phyloP scores from a whole-genome alignment of 1,140 invertebrate genomes.

The Aphidius ervi region DNA sequence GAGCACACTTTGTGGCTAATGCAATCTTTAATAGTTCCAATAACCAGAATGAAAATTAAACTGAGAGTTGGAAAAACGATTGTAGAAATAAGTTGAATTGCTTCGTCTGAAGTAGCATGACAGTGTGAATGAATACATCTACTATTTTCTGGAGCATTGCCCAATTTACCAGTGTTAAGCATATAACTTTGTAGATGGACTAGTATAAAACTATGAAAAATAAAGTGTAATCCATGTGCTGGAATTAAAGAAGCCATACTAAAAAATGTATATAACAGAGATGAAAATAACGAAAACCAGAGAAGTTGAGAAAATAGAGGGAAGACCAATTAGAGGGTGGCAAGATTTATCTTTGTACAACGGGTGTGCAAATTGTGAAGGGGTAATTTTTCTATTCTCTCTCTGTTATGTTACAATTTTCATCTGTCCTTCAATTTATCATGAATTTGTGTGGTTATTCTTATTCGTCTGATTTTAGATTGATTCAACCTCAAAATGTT shows the following conservation, averaged over 20 bases:
- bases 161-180: slow-evolving; percentile 22
- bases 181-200: no score
- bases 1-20: slow-evolving; percentile 50
- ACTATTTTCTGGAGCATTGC: slow-evolving; percentile 47
- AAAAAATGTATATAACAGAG: slow-evolving; percentile 11
- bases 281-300: slow-evolving; percentile 22
- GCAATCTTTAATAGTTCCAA: slow-evolving; percentile 53
- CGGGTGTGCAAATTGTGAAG: slow-evolving; percentile 48
- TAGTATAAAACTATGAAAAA: no score
- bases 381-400: slow-evolving; percentile 36
- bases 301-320: slow-evolving; percentile 45
- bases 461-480: no score
- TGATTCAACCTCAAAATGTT: no score
- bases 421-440: no score
- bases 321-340: slow-evolving; percentile 54
- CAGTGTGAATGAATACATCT: slow-evolving; percentile 10
- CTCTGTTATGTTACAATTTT: no score
- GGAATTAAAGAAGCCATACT: background rate
- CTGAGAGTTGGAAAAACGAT: slow-evolving; percentile 24
- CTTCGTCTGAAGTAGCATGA: slow-evolving; percentile 24
- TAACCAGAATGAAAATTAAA: slow-evolving; percentile 33
- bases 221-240: no score
- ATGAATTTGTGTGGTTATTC: no score
- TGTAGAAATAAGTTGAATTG: background rate
- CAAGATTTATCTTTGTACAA: slow-evolving; percentile 53